Evolutionary conservation across 2,113 vertebrate genomes (phyloP), one percentile per base, ranked within the genome.

Genomic region (Pomatorhinus ruficollis): DNA sequence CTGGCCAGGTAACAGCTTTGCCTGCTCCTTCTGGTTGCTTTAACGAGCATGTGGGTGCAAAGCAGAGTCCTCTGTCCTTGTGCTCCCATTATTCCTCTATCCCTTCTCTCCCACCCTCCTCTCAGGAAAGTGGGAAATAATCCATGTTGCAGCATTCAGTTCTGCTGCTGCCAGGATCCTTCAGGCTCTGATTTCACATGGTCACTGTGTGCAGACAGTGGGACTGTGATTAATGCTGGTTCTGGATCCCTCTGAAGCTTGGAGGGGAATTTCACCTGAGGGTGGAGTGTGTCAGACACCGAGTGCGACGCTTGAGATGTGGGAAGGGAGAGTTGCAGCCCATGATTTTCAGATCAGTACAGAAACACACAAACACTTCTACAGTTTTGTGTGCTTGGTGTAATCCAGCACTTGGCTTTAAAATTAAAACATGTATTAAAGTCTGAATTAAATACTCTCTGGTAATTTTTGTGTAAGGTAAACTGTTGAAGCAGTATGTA

Each of bases 1-100:
- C 98, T 1, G 99, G 99, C 52, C 99, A 99, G 98, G 99, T 99
- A 94, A 7, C 0, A 5, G 6, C 15, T 19, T 17, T 78, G 17
- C 3, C 18, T 7, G n/a, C 17, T 4, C 2, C 1, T 16, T 37
- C 19, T 21, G 53, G 8, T 54, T 69, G 40, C 47, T 60, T 17
- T 4, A 16, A 14, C 0, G 3, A 63, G 39, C 39, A 14, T 0
- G 0, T n/a, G n/a, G 28, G 24, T 47, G 40, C 30, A 30, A 6
- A 57, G 33, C 25, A 57, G 17, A 59, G 24, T 59, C 16, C 66
- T 59, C 37, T 68, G 23, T 42, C n/a, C 27, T 77, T 42, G 7
- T 40, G 44, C 63, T 61, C 47, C 31, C 4, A 5, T 45, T 69
- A 60, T 63, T 8, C 14, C 33, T 72, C 33, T 27, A 12, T 50